Evolutionary conservation across 2,113 vertebrate genomes (phyloP).

Genomic region (Phodopus roborovskii): DNA sequence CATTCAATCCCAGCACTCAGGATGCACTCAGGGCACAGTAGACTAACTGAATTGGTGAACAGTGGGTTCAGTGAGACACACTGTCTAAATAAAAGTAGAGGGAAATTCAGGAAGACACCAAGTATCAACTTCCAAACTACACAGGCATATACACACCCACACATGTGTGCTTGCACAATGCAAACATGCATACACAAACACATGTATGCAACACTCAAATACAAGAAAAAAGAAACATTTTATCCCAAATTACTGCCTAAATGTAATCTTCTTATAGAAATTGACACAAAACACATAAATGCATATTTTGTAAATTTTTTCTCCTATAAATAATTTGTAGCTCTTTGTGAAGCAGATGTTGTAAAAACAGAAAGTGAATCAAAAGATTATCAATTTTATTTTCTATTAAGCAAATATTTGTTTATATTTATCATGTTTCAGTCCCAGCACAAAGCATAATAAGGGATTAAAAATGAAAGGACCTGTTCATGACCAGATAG

Average conservation of each 20-base stretch:
- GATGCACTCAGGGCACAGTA: not conserved
- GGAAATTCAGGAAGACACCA: not conserved
- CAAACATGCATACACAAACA: not conserved
- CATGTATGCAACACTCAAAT: not conserved
- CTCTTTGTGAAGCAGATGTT: slow-evolving; percentile 44
- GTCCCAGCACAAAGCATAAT: not conserved
- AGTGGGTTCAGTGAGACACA: not conserved
- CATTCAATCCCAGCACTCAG: not conserved
- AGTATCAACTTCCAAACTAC: not conserved
- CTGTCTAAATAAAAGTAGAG: not conserved
- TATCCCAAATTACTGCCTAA: not conserved
- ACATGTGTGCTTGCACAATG: not conserved
- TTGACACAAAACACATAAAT: slow-evolving; percentile 23
- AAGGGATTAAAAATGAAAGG: not conserved
- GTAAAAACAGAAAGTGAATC: not conserved
- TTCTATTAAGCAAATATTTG: not conserved
- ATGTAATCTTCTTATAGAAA: slow-evolving; percentile 28
- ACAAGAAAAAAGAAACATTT: not conserved
- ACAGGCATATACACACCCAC: not conserved
- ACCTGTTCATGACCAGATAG: not conserved
- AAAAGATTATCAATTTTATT: slow-evolving; percentile 27
- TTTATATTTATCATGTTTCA: not conserved
- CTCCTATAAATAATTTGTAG: slow-evolving; percentile 1
- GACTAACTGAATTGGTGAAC: not conserved
- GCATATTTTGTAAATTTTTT: not conserved